A percentile compares a stretch with the other conserved stretches of the same genome.
These are phyloP conservation scores for Malurus splendens DNA, from an alignment of 2,797 vertebrate species.

Conservation along the genomic window DNA sequence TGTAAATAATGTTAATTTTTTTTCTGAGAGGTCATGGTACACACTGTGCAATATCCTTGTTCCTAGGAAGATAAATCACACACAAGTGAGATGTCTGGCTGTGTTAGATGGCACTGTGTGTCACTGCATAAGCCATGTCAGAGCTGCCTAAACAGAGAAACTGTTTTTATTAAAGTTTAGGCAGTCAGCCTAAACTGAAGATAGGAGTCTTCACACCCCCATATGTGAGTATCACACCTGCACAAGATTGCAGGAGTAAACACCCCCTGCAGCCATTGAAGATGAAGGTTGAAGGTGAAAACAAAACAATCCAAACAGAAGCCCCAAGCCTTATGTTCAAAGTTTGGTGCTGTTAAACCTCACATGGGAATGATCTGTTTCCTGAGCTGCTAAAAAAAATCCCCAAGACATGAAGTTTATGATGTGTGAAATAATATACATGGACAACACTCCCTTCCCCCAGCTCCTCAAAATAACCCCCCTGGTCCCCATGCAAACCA, in stretches of 20 bases:
- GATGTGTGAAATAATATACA: background rate
- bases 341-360: background rate
- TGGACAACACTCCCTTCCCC: background rate
- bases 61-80: background rate
- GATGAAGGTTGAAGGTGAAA: background rate
- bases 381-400: background rate
- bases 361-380: background rate
- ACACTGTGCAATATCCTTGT: background rate
- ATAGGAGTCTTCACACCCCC: background rate
- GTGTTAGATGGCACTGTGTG: background rate
- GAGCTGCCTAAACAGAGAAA: background rate
- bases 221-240: accelerated
- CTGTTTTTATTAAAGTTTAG: background rate
- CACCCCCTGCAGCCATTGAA: background rate
- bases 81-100: background rate
- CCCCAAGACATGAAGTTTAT: background rate
- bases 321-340: background rate
- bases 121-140: background rate
- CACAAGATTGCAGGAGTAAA: background rate
- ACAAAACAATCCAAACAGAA: background rate
- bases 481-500: background rate
- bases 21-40: background rate
- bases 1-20: background rate
- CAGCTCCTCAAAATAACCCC: background rate
- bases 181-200: background rate